Evolutionary conservation across 2,888 invertebrate species (phyloP).

Genomic region (Agriopis marginaria): DNA sequence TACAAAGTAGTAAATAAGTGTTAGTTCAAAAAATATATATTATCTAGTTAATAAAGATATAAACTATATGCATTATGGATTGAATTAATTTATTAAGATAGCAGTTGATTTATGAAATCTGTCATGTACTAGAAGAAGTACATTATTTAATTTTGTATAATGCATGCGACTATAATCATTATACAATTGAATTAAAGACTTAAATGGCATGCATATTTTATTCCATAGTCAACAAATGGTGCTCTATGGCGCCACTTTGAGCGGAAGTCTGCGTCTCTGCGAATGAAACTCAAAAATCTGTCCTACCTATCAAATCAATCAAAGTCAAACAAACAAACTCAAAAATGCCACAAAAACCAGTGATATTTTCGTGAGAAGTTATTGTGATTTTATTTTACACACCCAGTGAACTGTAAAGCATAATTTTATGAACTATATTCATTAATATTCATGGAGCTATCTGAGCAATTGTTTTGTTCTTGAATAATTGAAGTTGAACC

Average conservation of each 20-base stretch:
- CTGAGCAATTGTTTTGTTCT: constrained; percentile 50
- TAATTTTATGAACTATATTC: not conserved
- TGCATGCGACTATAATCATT: not conserved
- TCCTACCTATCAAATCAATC: constrained; percentile 3
- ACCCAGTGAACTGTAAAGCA: not conserved
- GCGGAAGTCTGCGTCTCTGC: not conserved
- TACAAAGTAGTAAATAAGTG: no score
- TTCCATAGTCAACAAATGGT: not conserved
- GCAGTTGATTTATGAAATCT: not conserved
- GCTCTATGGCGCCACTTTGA: not conserved
- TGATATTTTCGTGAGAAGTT: constrained; percentile 6
- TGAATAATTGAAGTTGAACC: constrained; percentile 48
- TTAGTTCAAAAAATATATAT: no score
- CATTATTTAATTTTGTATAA: not conserved
- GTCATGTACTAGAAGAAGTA: not conserved
- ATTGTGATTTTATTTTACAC: constrained; percentile 3
- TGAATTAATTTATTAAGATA: no score
- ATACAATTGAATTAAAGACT: not conserved
- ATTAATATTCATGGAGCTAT: constrained; percentile 31
- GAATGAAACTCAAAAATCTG: not conserved
- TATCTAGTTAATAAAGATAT: no score
- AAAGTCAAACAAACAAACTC: constrained; percentile 15
- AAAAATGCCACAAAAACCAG: constrained; percentile 1
- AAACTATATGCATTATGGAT: no score
- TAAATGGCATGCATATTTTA: no score